Evolutionary conservation across 2,888 invertebrate species (phyloP).

Genomic region (Plebejus argus): DNA sequence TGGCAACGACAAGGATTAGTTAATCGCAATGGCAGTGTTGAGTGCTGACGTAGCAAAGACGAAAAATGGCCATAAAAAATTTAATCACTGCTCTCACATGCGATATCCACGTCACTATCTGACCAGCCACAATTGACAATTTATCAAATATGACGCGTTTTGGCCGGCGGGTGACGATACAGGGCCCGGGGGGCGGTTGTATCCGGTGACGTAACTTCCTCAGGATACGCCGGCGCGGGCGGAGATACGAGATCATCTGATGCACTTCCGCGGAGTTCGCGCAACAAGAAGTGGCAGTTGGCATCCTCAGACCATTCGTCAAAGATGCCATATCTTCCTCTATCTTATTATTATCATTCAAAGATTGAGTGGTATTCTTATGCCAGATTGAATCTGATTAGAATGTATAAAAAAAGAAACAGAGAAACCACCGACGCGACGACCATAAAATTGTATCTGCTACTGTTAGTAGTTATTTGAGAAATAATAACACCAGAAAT

Average conservation of each 20-base stretch:
- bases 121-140: not conserved
- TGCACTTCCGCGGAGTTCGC: conserved; percentile 64
- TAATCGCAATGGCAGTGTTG: no score
- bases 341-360: not conserved
- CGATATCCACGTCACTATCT: not conserved
- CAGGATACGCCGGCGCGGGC: conserved; percentile 59
- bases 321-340: not conserved
- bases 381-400: not conserved
- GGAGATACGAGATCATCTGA: conserved; percentile 69
- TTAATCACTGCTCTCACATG: not conserved
- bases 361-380: not conserved
- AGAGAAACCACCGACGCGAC: no score
- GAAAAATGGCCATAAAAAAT: not conserved
- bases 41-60: no score
- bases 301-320: not conserved
- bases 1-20: no score
- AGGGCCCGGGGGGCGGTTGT: conserved; percentile 64
- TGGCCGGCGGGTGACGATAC: conserved; percentile 13
- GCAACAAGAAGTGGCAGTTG: conserved; percentile 35
- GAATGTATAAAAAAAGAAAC: not conserved
- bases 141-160: conserved; percentile 16
- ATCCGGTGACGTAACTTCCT: conserved; percentile 79
- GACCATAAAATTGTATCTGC: not conserved
- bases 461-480: not conserved
- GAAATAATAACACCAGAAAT: not conserved